Percentiles rank a stretch among this genome's conserved stretches.
These are phyloP conservation scores for Megaceryle maxima DNA, from an alignment of 2,113 vertebrate species.

Conservation along the genomic window DNA sequence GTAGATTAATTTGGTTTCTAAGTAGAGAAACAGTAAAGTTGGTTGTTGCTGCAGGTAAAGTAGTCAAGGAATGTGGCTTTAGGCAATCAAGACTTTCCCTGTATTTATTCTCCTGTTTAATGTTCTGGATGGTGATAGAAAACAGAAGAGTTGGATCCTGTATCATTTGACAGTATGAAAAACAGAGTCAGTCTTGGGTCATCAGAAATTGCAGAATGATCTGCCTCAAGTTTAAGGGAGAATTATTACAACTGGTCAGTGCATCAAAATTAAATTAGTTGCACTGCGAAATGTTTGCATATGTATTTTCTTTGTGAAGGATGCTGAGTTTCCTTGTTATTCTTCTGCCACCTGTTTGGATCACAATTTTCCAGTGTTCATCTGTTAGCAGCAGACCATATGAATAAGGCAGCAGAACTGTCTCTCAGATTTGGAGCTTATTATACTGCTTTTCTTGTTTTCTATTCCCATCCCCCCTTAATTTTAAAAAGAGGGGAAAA, in stretches of 20 bases:
- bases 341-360: slow-evolving; percentile 5
- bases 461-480: not conserved
- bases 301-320: not conserved
- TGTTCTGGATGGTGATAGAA: not conserved
- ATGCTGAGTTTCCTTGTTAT: not conserved
- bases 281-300: not conserved
- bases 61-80: not conserved
- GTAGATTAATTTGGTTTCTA: not conserved
- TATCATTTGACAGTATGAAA: not conserved
- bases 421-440: not conserved
- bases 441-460: not conserved
- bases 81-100: not conserved
- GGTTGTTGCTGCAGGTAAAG: not conserved
- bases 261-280: not conserved
- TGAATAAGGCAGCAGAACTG: not conserved
- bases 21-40: not conserved
- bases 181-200: not conserved
- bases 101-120: not conserved
- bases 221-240: not conserved
- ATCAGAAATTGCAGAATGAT: not conserved
- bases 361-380: not conserved
- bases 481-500: not conserved
- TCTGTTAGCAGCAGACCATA: not conserved
- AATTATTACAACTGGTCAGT: not conserved
- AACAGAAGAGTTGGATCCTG: not conserved